Conservation (phyloP, 2,797 vertebrate species). For the Hypotaenidia okinawae region DNA sequence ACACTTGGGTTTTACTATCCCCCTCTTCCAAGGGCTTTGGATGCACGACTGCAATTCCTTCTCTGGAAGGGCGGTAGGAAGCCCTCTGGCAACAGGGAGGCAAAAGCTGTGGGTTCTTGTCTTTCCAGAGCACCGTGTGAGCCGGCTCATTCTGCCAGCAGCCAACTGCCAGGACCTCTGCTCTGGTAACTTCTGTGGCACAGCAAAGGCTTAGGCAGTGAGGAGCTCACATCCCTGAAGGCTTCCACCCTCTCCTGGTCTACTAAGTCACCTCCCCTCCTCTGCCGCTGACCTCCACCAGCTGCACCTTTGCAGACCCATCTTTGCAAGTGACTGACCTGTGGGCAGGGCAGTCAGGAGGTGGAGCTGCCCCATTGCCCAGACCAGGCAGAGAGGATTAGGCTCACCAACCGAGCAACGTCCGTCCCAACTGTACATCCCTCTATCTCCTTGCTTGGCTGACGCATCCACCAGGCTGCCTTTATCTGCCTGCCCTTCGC, state of each 20-base stretch:
- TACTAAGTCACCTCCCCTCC: neutral
- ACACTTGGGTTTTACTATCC: neutral
- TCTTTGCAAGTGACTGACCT: neutral
- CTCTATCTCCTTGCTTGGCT: neutral
- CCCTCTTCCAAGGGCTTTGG: fast-evolving
- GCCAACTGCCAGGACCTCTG: neutral
- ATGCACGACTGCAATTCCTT: fast-evolving
- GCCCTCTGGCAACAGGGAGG: neutral
- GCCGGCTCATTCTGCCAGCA: neutral
- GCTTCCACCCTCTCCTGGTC: fast-evolving
- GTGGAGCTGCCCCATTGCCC: fast-evolving
- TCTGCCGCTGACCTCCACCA: neutral
- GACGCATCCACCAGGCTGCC: neutral
- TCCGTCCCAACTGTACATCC: fast-evolving
- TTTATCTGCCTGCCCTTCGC: conserved; percentile 17
- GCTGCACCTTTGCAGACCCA: neutral
- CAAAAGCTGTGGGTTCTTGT: neutral
- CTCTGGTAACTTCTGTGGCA: neutral
- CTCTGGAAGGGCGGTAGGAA: neutral
- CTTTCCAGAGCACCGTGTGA: fast-evolving
- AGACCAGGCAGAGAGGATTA: neutral
- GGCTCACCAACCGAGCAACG: fast-evolving
- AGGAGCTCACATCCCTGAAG: neutral
- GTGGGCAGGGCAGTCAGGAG: neutral
- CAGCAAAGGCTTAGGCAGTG: fast-evolving